Base-by-base conservation (phyloP, 2,113 vertebrate genomes). In the Engystomops pustulosus region DNA sequence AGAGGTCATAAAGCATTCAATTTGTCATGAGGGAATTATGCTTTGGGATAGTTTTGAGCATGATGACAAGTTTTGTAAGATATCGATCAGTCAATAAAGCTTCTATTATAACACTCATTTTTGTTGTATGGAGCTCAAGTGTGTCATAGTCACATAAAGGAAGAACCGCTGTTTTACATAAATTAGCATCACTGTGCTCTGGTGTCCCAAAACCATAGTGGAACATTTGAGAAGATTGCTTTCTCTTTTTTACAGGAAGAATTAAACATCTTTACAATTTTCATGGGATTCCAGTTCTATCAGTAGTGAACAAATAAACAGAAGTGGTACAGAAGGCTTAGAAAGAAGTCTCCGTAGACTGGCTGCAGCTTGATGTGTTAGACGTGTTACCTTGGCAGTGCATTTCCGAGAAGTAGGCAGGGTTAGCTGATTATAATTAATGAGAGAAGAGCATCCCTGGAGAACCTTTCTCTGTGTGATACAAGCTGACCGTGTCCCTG, bases 391-490 rank as follows among this genome's bases (percentile, higher is more conserved):
- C 83, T 85, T 85, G 83, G 83, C 38, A 85, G 75, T 85, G 49
- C 49, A 53, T 70, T 79, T 78, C 75, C 51, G 65, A 85, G 83
- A 85, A 79, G 17, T 79, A 68, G 62, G 44, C 60, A 58, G 51
- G 83, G 65, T 85, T 55, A 47, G 45, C 62, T 70, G 83, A 85
- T 85, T 85, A 32, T 85, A 79, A 85, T 69, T 85, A 85, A 85
- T 23, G 49, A 70, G 44, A 62, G 15, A 32, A 62, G 23, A 68
- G 51, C 44, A 45, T 49, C 83, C 83, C 83, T 44, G 38, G 83
- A 85, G 62, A 44, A 58, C 27, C 68, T 14, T 55, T 65, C 82
- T 51, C 62, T 44, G 67, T 77, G 72, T 77, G 82, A 78, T 38
- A 49, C 23, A 25, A 30, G 58, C 82, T 36, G n/a, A 41, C 45